A percentile compares a stretch with the other conserved stretches of the same genome.
Evolutionary conservation across 2,888 invertebrate species (phyloP).

Genomic region (Choristoneura rosaceana): DNA sequence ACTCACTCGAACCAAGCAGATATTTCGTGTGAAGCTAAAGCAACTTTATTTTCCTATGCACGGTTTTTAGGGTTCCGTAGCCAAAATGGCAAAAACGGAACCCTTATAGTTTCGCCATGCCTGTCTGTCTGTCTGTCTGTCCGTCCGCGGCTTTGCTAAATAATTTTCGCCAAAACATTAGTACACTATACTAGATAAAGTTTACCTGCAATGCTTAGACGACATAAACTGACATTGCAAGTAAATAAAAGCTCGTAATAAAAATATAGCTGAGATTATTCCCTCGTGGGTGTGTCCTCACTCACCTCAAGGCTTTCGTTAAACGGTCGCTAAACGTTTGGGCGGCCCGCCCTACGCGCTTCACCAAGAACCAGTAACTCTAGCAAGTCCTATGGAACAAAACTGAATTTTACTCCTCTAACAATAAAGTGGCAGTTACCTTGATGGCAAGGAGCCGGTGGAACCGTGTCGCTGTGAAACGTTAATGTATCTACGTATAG

Average conservation of each 20-base stretch:
- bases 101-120: too few species aligned
- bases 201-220: too few species aligned
- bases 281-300: conserved; percentile 78
- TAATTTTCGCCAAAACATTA: too few species aligned
- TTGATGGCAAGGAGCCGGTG: conserved; percentile 42
- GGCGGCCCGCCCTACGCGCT: conserved; percentile 83
- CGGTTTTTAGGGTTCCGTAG: too few species aligned
- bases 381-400: conserved; percentile 45
- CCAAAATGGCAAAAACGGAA: too few species aligned
- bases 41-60: conserved; percentile 17
- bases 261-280: conserved; percentile 18
- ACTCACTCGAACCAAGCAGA: conserved; percentile 6
- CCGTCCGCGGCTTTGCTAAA: too few species aligned
- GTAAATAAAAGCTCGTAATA: not conserved
- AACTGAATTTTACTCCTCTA: conserved; percentile 55
- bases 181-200: too few species aligned
- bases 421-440: conserved; percentile 48
- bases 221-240: too few species aligned
- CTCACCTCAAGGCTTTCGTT: conserved; percentile 75
- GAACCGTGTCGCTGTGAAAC: conserved; percentile 66
- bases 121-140: too few species aligned
- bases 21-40: conserved; percentile 18
- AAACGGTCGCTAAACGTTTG: conserved; percentile 85
- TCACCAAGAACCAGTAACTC: conserved; percentile 60
- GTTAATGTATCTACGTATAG: conserved; percentile 71